A percentile compares a stretch with the other conserved stretches of the same genome.
These are phyloP conservation scores for Brachionus rubens DNA, from an alignment of 1,140 invertebrate species.

Conservation along the genomic window DNA sequence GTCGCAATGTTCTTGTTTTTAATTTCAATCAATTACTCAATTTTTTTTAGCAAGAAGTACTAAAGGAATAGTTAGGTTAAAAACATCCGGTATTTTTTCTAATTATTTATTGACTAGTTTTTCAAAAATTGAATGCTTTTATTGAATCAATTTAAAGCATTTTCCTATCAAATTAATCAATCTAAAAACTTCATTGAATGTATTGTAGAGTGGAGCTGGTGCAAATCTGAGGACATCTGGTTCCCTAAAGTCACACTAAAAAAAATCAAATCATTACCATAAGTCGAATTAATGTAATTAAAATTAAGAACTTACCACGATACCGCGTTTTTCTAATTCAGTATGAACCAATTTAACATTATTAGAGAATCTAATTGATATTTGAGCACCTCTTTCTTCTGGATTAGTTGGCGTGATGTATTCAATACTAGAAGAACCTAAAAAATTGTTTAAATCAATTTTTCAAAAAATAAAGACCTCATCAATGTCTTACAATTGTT, in stretches of 20 bases:
- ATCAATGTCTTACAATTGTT: neutral
- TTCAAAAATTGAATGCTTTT: neutral
- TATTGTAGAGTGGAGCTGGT: conserved; percentile 65
- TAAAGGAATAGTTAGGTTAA: no score
- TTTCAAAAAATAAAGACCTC: conserved; percentile 31
- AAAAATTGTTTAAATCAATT: neutral
- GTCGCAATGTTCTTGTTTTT: no score
- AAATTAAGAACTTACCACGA: conserved; percentile 61
- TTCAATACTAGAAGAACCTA: conserved; percentile 50
- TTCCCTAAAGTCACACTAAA: conserved; percentile 64
- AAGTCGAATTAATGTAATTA: neutral
- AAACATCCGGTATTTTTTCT: no score
- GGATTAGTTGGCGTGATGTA: conserved; percentile 65
- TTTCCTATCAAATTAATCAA: conserved; percentile 55
- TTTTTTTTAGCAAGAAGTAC: no score
- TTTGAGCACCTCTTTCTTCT: conserved; percentile 63
- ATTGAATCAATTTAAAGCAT: conserved; percentile 24
- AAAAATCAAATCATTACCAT: conserved; percentile 46
- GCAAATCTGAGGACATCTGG: conserved; percentile 64
- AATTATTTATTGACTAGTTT: no score
- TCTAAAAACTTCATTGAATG: conserved; percentile 62
- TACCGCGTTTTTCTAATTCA: conserved; percentile 62
- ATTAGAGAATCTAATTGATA: conserved; percentile 62
- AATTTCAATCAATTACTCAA: no score
- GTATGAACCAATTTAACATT: conserved; percentile 60